Evolutionary conservation across 2,113 vertebrate species (phyloP).

Genomic region (Microcebus ravelobensis): DNA sequence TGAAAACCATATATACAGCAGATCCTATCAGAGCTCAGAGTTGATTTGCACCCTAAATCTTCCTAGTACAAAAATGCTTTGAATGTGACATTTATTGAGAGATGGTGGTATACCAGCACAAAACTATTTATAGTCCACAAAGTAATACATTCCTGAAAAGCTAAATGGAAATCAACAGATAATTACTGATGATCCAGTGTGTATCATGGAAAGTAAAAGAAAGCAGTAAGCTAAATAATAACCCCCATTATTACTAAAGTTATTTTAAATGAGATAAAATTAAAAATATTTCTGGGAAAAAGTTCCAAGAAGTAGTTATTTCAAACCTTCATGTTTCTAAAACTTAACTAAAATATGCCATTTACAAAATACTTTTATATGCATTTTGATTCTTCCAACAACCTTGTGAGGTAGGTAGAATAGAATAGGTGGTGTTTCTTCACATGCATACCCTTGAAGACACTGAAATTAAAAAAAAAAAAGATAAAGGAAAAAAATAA

Average conservation of each 20-base stretch:
- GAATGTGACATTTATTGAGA: background rate
- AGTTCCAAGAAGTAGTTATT: background rate
- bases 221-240: background rate
- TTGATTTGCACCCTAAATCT: background rate
- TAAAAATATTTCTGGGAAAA: background rate
- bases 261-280: background rate
- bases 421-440: background rate
- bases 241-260: background rate
- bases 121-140: background rate
- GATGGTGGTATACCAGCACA: background rate
- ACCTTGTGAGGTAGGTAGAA: background rate
- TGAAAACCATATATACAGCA: background rate
- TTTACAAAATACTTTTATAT: background rate
- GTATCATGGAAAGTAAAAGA: background rate
- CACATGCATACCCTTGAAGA: background rate
- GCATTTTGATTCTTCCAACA: background rate
- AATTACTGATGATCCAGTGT: background rate
- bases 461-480: background rate
- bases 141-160: background rate
- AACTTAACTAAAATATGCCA: constrained; percentile 1
- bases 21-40: background rate
- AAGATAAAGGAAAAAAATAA: background rate
- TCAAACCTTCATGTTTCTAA: background rate
- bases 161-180: background rate
- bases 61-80: background rate